Percentiles rank a stretch among this genome's conserved stretches.
These are phyloP conservation scores for Metalampra italica DNA, from an alignment of 2,888 invertebrate genomes.

Conservation along the genomic window DNA sequence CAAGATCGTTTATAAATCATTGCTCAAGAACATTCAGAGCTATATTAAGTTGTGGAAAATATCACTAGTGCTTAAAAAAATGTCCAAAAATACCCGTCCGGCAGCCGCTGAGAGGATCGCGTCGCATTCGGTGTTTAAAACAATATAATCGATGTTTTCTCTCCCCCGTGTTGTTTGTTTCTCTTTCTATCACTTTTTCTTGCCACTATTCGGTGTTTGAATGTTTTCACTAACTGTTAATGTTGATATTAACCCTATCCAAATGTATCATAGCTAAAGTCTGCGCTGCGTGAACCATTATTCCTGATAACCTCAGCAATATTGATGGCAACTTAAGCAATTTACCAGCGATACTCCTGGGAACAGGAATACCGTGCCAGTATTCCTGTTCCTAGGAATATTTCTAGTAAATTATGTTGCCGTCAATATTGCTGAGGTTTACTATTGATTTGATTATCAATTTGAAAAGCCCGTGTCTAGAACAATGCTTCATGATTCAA, in stretches of 20 bases:
- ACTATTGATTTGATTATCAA: too few relatives aligned
- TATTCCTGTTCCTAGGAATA: too few relatives aligned
- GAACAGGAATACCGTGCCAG: too few relatives aligned
- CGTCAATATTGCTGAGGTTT: too few relatives aligned
- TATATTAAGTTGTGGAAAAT: slow-evolving; percentile 6
- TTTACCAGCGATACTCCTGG: too few relatives aligned
- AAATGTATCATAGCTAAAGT: slow-evolving; percentile 28
- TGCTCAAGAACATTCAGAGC: background rate
- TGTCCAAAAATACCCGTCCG: slow-evolving; percentile 71
- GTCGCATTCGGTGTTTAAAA: slow-evolving; percentile 69
- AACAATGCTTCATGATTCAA: too few relatives aligned
- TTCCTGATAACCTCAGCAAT: background rate
- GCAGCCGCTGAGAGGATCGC: slow-evolving; percentile 58
- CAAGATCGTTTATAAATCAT: background rate
- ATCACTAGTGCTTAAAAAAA: slow-evolving; percentile 23
- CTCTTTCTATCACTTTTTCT: slow-evolving; percentile 68
- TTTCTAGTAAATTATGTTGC: too few relatives aligned
- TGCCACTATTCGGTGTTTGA: slow-evolving; percentile 74
- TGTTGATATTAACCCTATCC: slow-evolving; percentile 65
- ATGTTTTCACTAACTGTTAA: slow-evolving; percentile 79
- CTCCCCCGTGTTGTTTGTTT: slow-evolving; percentile 65
- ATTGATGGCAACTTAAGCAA: too few relatives aligned
- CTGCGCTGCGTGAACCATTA: slow-evolving; percentile 26
- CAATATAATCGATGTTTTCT: slow-evolving; percentile 65
- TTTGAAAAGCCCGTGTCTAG: too few relatives aligned